Percentiles rank a stretch among this genome's conserved stretches.
phyloP scores from a whole-genome alignment of 1,140 invertebrate species.

The Drosophila repletoides region DNA sequence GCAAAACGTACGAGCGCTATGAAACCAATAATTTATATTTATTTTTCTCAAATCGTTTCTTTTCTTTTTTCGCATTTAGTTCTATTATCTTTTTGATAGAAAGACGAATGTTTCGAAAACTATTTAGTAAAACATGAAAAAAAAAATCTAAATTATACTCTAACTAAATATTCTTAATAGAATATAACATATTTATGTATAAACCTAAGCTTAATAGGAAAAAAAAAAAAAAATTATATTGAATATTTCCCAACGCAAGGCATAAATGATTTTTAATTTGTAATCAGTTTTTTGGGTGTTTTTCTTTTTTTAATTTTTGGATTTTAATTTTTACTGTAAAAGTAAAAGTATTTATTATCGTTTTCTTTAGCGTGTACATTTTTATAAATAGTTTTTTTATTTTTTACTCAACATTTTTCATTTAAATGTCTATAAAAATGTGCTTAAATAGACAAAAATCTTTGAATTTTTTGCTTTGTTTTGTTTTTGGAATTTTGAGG shows the following conservation, averaged over 20 bases:
- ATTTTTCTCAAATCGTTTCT: constrained; percentile 59
- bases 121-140: constrained; percentile 10
- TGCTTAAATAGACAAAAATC: constrained; percentile 81
- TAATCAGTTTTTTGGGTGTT: constrained; percentile 30
- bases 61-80: constrained; percentile 28
- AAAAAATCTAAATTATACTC: constrained; percentile 1
- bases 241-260: constrained; percentile 17
- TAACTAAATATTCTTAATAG: background rate
- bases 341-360: constrained; percentile 76
- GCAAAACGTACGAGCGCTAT: constrained; percentile 82
- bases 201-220: background rate
- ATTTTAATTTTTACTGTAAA: constrained; percentile 67
- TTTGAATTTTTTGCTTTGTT: constrained; percentile 59
- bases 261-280: constrained; percentile 32
- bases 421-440: constrained; percentile 79
- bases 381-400: constrained; percentile 63
- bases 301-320: constrained; percentile 23
- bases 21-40: constrained; percentile 80
- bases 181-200: constrained; percentile 2
- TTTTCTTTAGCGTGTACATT: constrained; percentile 76
- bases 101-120: constrained; percentile 32
- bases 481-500: constrained; percentile 28
- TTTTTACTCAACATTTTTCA: constrained; percentile 13
- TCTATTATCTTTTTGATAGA: constrained; percentile 32
- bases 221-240: background rate